Evolutionary conservation across 2,113 vertebrate species (phyloP), one percentile per base, ranked within the genome.

Genomic region (Mesoclemmys tuberculata): DNA sequence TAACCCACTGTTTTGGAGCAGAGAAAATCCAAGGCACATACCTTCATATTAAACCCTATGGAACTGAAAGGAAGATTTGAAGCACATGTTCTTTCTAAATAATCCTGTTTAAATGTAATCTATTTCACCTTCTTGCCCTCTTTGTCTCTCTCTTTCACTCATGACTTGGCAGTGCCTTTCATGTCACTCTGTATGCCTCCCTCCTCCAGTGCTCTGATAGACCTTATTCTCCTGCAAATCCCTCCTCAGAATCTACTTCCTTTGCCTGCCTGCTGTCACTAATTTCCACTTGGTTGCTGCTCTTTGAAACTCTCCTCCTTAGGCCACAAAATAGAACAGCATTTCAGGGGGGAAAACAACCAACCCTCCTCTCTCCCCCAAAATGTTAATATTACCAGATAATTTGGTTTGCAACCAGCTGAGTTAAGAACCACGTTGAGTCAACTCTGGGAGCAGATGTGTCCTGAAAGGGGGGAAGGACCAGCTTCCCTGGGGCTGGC

Each of bases 81-180:
- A 81, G 55, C 0, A 0, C 84, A 61, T 78, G 7, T 58, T 54
- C 38, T 71, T 81, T 92, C 82, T 89, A 84, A 38, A 35, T 74
- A 88, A 93, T 94, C 82, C 77, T 94, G 89, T 91, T 84, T 31
- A 85, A 49, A 80, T 44, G 49, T 74, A 86, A 10, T 38, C 74
- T 75, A 44, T 89, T 95, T 96, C 92, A 93, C 89, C 89, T 95
- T 90, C 88, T 41, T 0, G 86, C 93, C 93, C 68, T 52, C 74
- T 94, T 96, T 92, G 93, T 96, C 77, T 95, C 49, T 52, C 54
- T 38, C 74, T 91, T 85, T 80, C 83, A 54, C 85, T 96, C 96
- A 71, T 97, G 96, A 97, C 96, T 97, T 96, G 96, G 93, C 96
- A 95, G 13, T 0, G 35, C 93, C 74, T 95, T 96, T 94, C 87